These are phyloP conservation scores for Ochotona curzoniae DNA, from an alignment of 2,113 vertebrate species.

Conservation along the genomic window DNA sequence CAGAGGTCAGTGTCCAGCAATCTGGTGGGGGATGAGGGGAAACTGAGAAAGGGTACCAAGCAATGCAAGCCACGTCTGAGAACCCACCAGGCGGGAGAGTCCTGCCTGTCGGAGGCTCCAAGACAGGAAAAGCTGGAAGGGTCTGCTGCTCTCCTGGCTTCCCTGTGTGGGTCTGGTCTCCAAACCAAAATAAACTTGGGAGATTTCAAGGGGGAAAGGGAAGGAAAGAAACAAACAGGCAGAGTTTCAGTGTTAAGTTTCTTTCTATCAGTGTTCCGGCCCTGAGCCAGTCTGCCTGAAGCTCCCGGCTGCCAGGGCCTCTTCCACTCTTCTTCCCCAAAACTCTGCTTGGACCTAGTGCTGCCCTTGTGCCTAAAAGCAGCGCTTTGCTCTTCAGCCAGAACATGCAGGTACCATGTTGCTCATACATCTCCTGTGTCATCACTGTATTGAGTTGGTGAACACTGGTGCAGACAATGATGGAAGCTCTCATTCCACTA, in stretches of 20 bases:
- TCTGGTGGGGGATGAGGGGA: neutral
- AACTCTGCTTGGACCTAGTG: too few relatives aligned
- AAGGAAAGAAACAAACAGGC: slow-evolving; percentile 62
- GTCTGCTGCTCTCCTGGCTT: slow-evolving; percentile 20
- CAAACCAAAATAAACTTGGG: slow-evolving; percentile 75
- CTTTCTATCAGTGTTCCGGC: neutral
- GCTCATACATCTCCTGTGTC: neutral
- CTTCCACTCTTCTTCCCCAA: too few relatives aligned
- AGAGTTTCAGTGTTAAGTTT: neutral
- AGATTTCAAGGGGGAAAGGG: slow-evolving; percentile 49
- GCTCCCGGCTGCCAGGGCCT: neutral
- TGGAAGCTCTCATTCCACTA: too few relatives aligned
- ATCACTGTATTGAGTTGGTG: neutral
- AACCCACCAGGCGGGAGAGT: neutral
- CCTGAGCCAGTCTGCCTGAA: neutral
- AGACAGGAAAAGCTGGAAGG: slow-evolving; percentile 62
- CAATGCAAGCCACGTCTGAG: neutral
- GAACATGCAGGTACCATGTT: neutral
- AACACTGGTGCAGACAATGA: neutral
- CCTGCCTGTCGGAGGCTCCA: neutral
- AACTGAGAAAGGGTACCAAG: neutral
- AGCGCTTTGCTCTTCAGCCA: neutral
- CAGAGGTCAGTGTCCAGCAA: neutral
- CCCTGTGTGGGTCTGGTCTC: slow-evolving; percentile 70
- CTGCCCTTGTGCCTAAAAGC: too few relatives aligned